Base-by-base conservation (phyloP, 2,797 vertebrate genomes). In the Pitangus sulphuratus region DNA sequence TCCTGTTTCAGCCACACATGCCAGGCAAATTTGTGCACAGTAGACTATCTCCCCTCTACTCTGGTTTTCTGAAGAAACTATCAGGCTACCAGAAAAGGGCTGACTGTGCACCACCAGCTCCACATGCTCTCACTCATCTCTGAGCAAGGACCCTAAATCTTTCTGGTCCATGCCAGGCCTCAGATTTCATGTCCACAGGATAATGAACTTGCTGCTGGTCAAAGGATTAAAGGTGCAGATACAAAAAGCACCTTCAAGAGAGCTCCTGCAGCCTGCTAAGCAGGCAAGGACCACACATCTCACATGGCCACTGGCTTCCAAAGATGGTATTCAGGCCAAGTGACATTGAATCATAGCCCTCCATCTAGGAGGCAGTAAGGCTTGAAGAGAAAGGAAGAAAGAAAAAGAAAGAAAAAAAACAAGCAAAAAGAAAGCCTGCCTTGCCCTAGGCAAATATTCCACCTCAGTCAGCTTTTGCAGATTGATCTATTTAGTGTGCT, bases 391-490 rank as follows among this genome's bases (percentile, higher is more conserved):
- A 82, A 89, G 50, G 40, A 77, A 72, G 35, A 31, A 93, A 74
- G 24, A 45, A 28, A 80, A 86, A 69, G 39, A 56, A 56, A 30
- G 6, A 25, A 35, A 21, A 53, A 72, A 35, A 26, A 0, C 10
- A 60, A 62, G 44, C 12, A 60, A 62, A 85, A 88, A 25, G 42
- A 54, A 87, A 94, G 44, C 51, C 61, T 60, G 68, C 30, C 31
- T 95, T 93, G 71, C 90, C 72, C 72, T 33, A 57, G 65, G 94
- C 92, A 92, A 87, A 89, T 89, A 94, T 60, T 90, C 78, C 48
- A 89, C 77, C 93, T 74, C 8, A 0, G 62, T 72, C 84, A 78
- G 90, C 80, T 87, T 90, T 33, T 68, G 37, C 66, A 95, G 40
- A 64, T 42, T 64, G 78, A 87, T 90, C 40, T 80, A 37, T 94